Percentiles rank a stretch among this genome's conserved stretches.
These are phyloP conservation scores for Aplodontia rufa DNA, from an alignment of 2,113 vertebrate species.

Conservation along the genomic window DNA sequence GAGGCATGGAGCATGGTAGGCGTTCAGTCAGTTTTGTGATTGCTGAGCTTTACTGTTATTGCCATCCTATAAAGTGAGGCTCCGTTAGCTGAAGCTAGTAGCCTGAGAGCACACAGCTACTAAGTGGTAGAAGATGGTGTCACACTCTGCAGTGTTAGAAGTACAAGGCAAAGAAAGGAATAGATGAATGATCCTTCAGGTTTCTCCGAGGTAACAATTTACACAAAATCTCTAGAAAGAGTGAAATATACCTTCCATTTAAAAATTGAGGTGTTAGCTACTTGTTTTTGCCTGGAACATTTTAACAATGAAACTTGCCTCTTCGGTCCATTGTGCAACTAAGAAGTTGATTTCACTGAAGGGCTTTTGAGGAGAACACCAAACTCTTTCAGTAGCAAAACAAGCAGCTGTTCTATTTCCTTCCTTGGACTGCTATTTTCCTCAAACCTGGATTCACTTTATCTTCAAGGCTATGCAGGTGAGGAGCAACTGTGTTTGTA, in stretches of 20 bases:
- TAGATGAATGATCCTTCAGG: no score
- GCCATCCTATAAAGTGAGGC: background rate
- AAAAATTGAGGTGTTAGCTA: background rate
- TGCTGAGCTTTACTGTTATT: background rate
- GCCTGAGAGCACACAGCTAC: no score
- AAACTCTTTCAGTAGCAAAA: background rate
- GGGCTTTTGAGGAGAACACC: background rate
- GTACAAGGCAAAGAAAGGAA: background rate
- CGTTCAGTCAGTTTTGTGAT: background rate
- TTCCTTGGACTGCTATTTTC: background rate
- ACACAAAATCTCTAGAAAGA: background rate
- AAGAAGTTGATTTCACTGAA: background rate
- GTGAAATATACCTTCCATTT: background rate
- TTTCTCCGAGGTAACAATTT: background rate
- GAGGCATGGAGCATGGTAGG: no score
- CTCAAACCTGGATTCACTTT: background rate
- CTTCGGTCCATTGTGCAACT: background rate
- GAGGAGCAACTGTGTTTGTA: background rate
- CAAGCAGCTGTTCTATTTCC: background rate
- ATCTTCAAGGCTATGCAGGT: background rate
- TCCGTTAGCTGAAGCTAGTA: rapidly evolving
- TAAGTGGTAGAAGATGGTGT: rapidly evolving
- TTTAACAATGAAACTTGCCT: background rate
- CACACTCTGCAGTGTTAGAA: rapidly evolving
- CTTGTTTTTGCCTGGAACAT: background rate